phyloP scores from a whole-genome alignment of 1,140 invertebrate species.

The Lasioglossum albipes region DNA sequence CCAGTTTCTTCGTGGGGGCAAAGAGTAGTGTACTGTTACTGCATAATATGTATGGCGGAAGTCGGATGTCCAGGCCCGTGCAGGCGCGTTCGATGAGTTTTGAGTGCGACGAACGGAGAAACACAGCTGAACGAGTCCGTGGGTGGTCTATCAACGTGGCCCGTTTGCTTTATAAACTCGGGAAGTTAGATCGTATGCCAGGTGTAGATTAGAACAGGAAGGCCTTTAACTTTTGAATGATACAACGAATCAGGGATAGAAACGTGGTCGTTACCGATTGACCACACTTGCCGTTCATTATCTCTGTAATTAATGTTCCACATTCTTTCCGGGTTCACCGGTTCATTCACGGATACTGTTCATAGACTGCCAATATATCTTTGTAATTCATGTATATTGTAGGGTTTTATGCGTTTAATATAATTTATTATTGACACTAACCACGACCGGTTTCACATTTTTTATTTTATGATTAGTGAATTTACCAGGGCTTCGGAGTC shows the following conservation, averaged over 20 bases:
- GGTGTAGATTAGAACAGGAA: constrained; percentile 41
- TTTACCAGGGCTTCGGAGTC: too few relatives aligned
- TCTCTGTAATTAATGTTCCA: neutral
- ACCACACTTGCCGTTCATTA: neutral
- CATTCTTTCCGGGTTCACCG: neutral
- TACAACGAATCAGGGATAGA: neutral
- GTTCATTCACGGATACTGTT: neutral
- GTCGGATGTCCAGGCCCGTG: constrained; percentile 18
- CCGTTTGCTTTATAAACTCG: constrained; percentile 45
- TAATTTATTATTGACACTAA: too few relatives aligned
- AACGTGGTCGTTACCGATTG: neutral
- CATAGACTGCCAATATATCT: too few relatives aligned
- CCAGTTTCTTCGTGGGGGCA: constrained; percentile 37
- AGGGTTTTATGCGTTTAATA: too few relatives aligned
- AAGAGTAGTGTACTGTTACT: constrained; percentile 25
- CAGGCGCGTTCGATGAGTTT: constrained; percentile 30
- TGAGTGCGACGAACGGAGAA: neutral
- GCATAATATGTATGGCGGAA: constrained; percentile 27
- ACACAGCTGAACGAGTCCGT: constrained; percentile 43
- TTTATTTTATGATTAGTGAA: too few relatives aligned
- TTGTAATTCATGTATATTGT: too few relatives aligned
- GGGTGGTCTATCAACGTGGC: constrained; percentile 47
- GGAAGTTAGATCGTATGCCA: constrained; percentile 43
- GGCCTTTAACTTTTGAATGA: constrained; percentile 14
- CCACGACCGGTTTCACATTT: too few relatives aligned